Percentiles rank a stretch among this genome's conserved stretches.
Evolutionary conservation across 1,140 invertebrate genomes (phyloP).

Genomic region (Popillia japonica): DNA sequence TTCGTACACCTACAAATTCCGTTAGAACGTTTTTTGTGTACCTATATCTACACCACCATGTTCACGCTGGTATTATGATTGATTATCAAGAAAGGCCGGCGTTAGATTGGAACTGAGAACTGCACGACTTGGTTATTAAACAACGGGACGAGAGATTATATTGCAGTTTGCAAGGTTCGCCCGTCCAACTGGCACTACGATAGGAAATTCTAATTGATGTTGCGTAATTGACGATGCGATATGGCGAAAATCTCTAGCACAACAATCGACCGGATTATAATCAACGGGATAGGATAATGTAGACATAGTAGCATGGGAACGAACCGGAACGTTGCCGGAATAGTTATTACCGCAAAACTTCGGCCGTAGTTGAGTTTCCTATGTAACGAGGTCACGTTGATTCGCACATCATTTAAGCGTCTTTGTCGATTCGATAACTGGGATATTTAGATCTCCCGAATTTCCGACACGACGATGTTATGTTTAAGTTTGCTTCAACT

Average conservation of each 20-base stretch:
- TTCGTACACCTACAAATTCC: too few relatives aligned
- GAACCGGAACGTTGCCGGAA: background rate
- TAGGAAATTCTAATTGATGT: background rate
- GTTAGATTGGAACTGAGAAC: background rate
- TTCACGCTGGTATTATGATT: background rate
- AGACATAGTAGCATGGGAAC: background rate
- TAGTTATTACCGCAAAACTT: constrained; percentile 15
- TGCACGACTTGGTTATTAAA: background rate
- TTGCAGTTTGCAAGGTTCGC: background rate
- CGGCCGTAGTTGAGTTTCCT: background rate
- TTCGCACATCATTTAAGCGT: background rate
- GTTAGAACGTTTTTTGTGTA: too few relatives aligned
- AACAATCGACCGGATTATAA: background rate
- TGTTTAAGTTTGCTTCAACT: too few relatives aligned
- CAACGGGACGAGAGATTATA: background rate
- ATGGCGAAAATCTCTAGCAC: background rate
- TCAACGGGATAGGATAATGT: background rate
- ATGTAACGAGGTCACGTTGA: background rate
- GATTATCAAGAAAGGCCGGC: background rate
- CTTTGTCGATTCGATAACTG: constrained; percentile 14
- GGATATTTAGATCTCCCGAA: background rate
- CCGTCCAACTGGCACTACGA: background rate
- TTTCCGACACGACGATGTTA: too few relatives aligned
- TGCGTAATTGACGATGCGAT: background rate
- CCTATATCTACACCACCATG: too few relatives aligned